A percentile compares a stretch with the other conserved stretches of the same genome.
phyloP scores from a whole-genome alignment of 2,888 invertebrate species.

The Dromius quadrimaculatus region DNA sequence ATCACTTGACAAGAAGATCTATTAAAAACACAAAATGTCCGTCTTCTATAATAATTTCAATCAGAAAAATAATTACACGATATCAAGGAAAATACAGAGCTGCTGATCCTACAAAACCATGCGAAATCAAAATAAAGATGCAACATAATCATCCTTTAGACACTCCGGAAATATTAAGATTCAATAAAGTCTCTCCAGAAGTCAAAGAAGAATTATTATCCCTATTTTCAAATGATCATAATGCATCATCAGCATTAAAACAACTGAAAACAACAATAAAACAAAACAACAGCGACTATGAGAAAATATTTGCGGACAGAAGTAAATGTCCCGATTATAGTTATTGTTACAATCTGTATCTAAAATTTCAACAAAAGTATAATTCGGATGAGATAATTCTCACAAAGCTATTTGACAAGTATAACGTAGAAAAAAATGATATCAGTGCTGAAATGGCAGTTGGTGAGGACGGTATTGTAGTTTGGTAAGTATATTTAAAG shows the following conservation, averaged over 20 bases:
- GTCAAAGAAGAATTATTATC: conserved; percentile 45
- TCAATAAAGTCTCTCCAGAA: conserved; percentile 37
- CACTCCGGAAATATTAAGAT: conserved; percentile 15
- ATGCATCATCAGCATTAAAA: conserved; percentile 46
- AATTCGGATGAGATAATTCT: conserved; percentile 1
- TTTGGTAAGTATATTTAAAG: conserved; percentile 32
- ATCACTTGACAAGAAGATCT: background rate
- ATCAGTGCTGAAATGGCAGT: conserved; percentile 16
- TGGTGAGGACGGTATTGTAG: conserved; percentile 15
- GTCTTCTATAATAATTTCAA: conserved; percentile 44
- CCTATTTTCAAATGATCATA: conserved; percentile 34
- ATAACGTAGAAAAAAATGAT: conserved; percentile 4
- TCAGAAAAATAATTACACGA: conserved; percentile 21
- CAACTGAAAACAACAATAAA: conserved; percentile 45
- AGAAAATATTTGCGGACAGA: conserved; percentile 44
- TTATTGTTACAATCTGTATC: conserved; percentile 51
- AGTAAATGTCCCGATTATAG: conserved; percentile 45
- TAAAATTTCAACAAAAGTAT: background rate
- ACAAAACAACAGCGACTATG: conserved; percentile 30
- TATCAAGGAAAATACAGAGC: conserved; percentile 38
- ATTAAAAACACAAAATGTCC: conserved; percentile 54
- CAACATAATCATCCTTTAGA: conserved; percentile 45
- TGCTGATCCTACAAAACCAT: conserved; percentile 40
- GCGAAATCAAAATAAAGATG: conserved; percentile 36
- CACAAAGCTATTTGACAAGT: conserved; percentile 10